These are phyloP conservation scores for Mantis religiosa DNA, from an alignment of 2,888 invertebrate species.

Conservation along the genomic window DNA sequence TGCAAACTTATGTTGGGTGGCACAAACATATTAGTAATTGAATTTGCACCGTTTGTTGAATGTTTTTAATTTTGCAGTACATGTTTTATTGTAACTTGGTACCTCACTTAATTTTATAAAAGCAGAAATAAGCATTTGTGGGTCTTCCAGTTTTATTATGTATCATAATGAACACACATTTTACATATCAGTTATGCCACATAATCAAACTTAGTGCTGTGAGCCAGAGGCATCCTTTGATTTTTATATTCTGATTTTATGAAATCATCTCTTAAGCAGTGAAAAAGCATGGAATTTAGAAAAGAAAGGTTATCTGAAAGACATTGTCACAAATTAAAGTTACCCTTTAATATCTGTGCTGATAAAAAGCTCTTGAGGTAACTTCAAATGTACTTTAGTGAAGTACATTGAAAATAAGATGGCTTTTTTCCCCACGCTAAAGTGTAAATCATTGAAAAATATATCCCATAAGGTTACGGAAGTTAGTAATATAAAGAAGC, in stretches of 20 bases:
- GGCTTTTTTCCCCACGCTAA: too few species aligned
- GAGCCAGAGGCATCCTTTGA: neutral
- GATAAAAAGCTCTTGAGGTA: too few species aligned
- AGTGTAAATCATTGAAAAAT: too few species aligned
- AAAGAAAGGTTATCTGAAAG: too few species aligned
- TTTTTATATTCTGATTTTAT: neutral
- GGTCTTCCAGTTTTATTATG: neutral
- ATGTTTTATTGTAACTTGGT: conserved; percentile 35
- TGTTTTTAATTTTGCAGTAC: conserved; percentile 16
- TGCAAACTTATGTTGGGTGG: neutral
- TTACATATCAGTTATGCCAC: neutral
- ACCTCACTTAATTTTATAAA: neutral
- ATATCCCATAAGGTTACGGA: too few species aligned
- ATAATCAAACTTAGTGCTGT: neutral
- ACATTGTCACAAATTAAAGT: too few species aligned
- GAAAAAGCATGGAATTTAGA: too few species aligned
- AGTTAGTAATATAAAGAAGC: too few species aligned
- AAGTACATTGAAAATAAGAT: too few species aligned
- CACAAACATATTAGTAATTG: neutral
- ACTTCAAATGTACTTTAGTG: too few species aligned
- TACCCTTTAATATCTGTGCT: too few species aligned
- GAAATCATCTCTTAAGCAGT: neutral
- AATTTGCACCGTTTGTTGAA: conserved; percentile 27
- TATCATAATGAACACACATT: neutral
- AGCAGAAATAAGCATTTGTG: neutral